Conservation (phyloP, 2,888 invertebrate species). For the Pedicia rivosa region DNA sequence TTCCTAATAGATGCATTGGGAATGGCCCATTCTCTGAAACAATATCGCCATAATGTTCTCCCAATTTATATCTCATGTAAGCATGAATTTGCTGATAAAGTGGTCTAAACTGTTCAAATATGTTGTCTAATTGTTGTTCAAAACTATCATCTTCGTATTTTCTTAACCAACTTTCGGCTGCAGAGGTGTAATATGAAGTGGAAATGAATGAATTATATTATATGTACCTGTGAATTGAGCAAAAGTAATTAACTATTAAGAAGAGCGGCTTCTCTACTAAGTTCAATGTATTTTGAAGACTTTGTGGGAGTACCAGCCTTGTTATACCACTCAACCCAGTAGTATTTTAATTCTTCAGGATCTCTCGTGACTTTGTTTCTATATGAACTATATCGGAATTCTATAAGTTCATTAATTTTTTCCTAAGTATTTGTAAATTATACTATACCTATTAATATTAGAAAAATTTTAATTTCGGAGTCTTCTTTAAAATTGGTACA, state of each 20-base stretch:
- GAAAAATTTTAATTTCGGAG: too few relatives aligned
- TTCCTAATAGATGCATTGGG: slow-evolving; percentile 61
- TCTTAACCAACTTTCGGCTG: slow-evolving; percentile 52
- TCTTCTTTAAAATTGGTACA: too few relatives aligned
- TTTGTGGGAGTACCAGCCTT: slow-evolving; percentile 48
- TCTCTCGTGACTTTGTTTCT: too few relatives aligned
- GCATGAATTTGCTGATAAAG: slow-evolving; percentile 71
- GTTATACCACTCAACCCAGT: slow-evolving; percentile 70
- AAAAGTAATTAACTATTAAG: slow-evolving; percentile 42
- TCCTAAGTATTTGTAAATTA: slow-evolving; percentile 53
- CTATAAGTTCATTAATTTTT: slow-evolving; percentile 42
- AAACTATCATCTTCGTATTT: slow-evolving; percentile 57
- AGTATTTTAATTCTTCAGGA: slow-evolving; percentile 57
- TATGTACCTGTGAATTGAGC: background rate
- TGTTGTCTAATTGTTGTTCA: slow-evolving; percentile 44
- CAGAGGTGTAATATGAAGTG: slow-evolving; percentile 56
- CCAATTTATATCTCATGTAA: slow-evolving; percentile 56
- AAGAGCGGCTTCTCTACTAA: slow-evolving; percentile 54
- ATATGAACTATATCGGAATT: too few relatives aligned
- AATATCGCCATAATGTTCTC: slow-evolving; percentile 53
- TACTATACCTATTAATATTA: slow-evolving; percentile 57
- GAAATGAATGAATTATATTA: background rate
- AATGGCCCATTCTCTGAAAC: slow-evolving; percentile 51
- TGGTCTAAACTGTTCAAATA: slow-evolving; percentile 62
- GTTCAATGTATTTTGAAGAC: slow-evolving; percentile 47